Evolutionary conservation across 2,113 vertebrate genomes (phyloP).

Genomic region (Oryzias curvinotus): DNA sequence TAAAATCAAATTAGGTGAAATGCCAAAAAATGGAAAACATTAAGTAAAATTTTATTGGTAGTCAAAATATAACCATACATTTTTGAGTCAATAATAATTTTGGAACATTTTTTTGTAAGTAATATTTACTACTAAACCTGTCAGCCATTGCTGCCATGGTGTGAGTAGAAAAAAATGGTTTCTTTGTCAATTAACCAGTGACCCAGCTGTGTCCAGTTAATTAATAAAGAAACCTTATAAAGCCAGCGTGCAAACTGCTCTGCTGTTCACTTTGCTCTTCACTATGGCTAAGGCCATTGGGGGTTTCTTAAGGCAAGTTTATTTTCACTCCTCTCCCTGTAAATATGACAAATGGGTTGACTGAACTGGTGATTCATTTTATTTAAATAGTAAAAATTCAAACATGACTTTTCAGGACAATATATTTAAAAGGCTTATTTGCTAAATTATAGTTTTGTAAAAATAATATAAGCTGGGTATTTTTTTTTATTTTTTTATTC

Average conservation of each 20-base stretch:
- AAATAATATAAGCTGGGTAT: too few species aligned
- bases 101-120: too few species aligned
- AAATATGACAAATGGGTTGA: neutral
- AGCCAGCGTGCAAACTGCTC: neutral
- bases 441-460: too few species aligned
- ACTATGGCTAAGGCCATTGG: slow-evolving; percentile 2
- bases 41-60: too few species aligned
- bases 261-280: slow-evolving; percentile 4
- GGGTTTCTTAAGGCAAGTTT: slow-evolving; percentile 22
- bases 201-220: slow-evolving; percentile 12
- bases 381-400: too few species aligned
- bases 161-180: neutral
- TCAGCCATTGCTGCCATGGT: neutral
- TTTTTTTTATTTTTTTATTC: too few species aligned
- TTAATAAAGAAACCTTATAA: slow-evolving; percentile 7
- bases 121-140: neutral
- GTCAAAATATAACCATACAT: too few species aligned
- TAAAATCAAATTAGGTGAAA: too few species aligned
- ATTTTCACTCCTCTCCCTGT: neutral
- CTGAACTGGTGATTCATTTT: too few species aligned
- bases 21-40: too few species aligned
- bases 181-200: neutral
- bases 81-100: too few species aligned
- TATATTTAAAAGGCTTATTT: neutral
- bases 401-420: neutral